Evolutionary conservation across 2,888 invertebrate genomes (phyloP).

Genomic region (Limnephilus lunatus): DNA sequence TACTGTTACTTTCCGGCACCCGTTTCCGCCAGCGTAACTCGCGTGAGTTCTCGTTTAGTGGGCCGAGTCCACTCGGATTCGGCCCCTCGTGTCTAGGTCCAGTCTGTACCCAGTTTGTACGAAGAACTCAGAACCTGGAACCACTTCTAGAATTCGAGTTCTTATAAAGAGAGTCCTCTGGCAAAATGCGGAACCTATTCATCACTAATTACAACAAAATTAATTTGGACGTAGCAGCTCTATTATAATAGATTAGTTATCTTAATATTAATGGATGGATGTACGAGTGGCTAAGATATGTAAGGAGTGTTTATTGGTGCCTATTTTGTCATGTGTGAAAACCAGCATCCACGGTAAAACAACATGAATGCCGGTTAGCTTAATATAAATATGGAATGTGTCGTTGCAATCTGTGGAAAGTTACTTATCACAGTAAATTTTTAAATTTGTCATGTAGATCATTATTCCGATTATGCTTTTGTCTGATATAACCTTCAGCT

Average conservation of each 20-base stretch:
- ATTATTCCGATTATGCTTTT: not conserved
- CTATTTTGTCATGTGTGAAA: not conserved
- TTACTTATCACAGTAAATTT: not conserved
- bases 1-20: too few species aligned
- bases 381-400: not conserved
- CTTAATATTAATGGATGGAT: not conserved
- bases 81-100: too few species aligned
- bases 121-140: too few species aligned
- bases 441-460: not conserved
- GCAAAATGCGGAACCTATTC: too few species aligned
- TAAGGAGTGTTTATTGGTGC: not conserved
- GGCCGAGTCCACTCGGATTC: too few species aligned
- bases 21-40: too few species aligned
- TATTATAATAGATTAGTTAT: not conserved
- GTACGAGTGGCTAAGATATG: not conserved
- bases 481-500: not conserved
- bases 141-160: too few species aligned
- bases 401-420: not conserved
- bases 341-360: not conserved
- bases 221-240: not conserved
- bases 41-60: too few species aligned
- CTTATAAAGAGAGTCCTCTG: too few species aligned
- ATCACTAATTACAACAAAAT: not conserved
- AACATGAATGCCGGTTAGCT: not conserved
- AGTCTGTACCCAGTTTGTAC: too few species aligned